Evolutionary conservation across 2,113 vertebrate genomes (phyloP), one percentile per base, ranked within the genome.

Genomic region (Apodemus speciosus): DNA sequence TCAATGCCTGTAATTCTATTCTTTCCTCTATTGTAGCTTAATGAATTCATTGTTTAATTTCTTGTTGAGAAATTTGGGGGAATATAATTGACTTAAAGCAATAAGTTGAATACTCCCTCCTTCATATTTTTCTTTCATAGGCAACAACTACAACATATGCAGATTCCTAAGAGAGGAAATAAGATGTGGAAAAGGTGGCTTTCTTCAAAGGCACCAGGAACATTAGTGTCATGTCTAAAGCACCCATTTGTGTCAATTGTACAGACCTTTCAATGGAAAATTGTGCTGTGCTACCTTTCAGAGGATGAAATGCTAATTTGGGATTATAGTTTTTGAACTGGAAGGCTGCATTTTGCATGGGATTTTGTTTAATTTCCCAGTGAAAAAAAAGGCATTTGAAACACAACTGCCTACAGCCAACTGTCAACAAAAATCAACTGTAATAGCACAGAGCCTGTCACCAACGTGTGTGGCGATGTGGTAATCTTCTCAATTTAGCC

Each of bases 271-370:
- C 99, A 99, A 98, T 97, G 98, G 98, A 98, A 99, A 99, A 99
- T 99, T 99, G 99, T 98, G 98, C 98, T 97, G 97, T 97, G 98
- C 98, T 99, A 99, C 99, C 98, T 99, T 99, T 99, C 98, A 99
- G 99, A 98, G 98, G 98, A 99, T 98, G 98, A 98, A 98, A 99
- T 99, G 99, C 99, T 99, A 99, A 99, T 99, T 99, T 99, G 98
- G 98, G 98, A 98, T 99, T 98, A 97, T 97, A 97, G 97, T 97
- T 98, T 99, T 98, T 99, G 98, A 98, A 98, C 97, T 98, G 97
- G 98, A 98, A 98, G 97, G 97, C 97, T 98, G 97, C 98, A 98
- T 98, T 98, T 98, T 98, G 98, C 98, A 98, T 98, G 98, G 98
- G 98, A 98, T 98, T 98, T 98, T 98, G 98, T 98, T 99, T 99